Base-by-base conservation (phyloP, 2,888 invertebrate genomes). In the Dromius quadrimaculatus region DNA sequence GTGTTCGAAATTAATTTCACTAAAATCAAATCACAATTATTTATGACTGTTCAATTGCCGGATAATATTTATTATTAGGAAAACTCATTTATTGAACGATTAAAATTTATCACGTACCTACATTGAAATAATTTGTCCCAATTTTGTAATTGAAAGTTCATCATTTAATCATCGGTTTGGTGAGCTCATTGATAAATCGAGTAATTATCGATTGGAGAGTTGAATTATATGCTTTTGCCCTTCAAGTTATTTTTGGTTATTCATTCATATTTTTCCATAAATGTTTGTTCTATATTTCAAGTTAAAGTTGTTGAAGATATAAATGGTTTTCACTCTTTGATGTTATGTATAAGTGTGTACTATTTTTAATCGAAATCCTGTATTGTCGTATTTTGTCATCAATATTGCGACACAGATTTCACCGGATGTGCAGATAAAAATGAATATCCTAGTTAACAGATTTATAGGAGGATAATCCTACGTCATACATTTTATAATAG, bases 391-490 rank as follows among this genome's bases (percentile, higher is more conserved):
- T n/a, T n/a, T n/a, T n/a, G n/a, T n/a, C n/a, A n/a, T n/a, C n/a
- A n/a, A n/a, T n/a, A n/a, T n/a, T n/a, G n/a, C n/a, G n/a, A n/a
- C n/a, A n/a, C 32, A 32, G 50, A 54, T 22, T 34, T 20, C 50
- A 65, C 65, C 32, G 50, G 65, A 65, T 50, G 36, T 36, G 36
- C 47, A 32, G 64, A 50, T 65, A 47, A 65, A 65, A 65, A 65
- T 65, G 36, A 65, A 47, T 50, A 65, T 28, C 28, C 13, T 28
- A 34, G 50, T 36, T 34, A 20, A 36, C 22, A 34, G 65, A 65
- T 65, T 65, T 65, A 65, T 36, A 22, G 32, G 19, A 13, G 65
- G 50, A 65, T 65, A 65, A 65, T 65, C 65, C 50, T 65, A 34
- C 34, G 20, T 65, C 65, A 65, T 50, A 34, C 11, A 50, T 65